Evolutionary conservation across 2,113 vertebrate species (phyloP).

Genomic region (Desmodus rotundus): DNA sequence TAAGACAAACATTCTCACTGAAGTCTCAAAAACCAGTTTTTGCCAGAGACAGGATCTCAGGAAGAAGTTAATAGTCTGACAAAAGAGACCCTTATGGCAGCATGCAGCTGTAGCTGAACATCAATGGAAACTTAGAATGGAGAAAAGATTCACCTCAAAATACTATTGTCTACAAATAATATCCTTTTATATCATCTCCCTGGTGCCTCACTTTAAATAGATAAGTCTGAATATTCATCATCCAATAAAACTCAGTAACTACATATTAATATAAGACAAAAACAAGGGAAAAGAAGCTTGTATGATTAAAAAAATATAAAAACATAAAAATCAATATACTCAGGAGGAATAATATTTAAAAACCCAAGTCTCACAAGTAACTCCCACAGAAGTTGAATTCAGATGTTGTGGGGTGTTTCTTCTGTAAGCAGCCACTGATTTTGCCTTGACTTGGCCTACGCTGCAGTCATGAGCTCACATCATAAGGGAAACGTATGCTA

Average conservation of each 20-base stretch:
- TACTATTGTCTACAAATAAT: not conserved
- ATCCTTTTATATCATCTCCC: not conserved
- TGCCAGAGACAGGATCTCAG: not conserved
- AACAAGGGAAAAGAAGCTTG: not conserved
- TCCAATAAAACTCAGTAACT: not conserved
- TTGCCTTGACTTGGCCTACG: not conserved
- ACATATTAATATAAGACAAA: not conserved
- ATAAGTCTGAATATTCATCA: not conserved
- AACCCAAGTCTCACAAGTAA: not conserved
- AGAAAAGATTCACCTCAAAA: not conserved
- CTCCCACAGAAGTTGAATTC: not conserved
- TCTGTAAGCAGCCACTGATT: not conserved
- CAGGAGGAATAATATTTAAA: not conserved
- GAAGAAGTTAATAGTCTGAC: not conserved
- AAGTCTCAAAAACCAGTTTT: slow-evolving; percentile 7
- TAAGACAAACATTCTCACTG: not conserved
- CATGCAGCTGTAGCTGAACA: not conserved
- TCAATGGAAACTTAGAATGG: not conserved
- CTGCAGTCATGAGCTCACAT: not conserved
- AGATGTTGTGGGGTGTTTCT: not conserved
- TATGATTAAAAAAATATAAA: not conserved
- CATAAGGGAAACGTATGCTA: not conserved
- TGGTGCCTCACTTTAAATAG: not conserved
- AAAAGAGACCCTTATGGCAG: not conserved
- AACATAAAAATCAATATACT: not conserved